These are phyloP conservation scores for Sphinx pinastri DNA, from an alignment of 2,888 invertebrate species.

Conservation along the genomic window DNA sequence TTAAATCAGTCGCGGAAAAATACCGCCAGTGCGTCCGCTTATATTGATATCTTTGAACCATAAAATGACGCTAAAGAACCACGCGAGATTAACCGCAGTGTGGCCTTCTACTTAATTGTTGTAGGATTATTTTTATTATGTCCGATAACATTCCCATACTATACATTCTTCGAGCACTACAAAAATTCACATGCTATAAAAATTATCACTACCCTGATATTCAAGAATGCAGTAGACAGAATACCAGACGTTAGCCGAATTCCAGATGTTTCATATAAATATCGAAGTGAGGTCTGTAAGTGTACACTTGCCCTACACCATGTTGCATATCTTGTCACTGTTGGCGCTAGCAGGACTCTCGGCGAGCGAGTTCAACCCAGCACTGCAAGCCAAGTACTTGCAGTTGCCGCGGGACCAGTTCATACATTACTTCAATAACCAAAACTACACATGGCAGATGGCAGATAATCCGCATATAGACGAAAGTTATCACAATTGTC, in stretches of 20 bases:
- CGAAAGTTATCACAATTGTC: conserved; percentile 20
- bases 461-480: conserved; percentile 24
- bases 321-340: background rate
- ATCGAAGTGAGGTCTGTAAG: no score
- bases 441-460: conserved; percentile 35
- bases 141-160: background rate
- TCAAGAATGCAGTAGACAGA: background rate
- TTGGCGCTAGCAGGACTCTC: background rate
- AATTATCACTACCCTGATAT: background rate
- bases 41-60: no score
- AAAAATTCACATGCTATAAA: background rate
- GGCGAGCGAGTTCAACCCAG: background rate
- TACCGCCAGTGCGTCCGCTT: no score
- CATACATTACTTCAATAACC: conserved; percentile 37
- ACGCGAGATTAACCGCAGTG: no score
- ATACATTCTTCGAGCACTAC: background rate
- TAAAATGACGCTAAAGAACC: no score
- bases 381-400: background rate
- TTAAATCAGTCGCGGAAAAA: no score
- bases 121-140: background rate
- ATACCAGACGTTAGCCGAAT: background rate
- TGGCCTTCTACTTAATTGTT: no score
- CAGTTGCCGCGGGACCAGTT: conserved; percentile 27
- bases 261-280: background rate
- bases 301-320: background rate